Evolutionary conservation across 2,113 vertebrate genomes (phyloP).

Genomic region (Atrichornis clamosus): DNA sequence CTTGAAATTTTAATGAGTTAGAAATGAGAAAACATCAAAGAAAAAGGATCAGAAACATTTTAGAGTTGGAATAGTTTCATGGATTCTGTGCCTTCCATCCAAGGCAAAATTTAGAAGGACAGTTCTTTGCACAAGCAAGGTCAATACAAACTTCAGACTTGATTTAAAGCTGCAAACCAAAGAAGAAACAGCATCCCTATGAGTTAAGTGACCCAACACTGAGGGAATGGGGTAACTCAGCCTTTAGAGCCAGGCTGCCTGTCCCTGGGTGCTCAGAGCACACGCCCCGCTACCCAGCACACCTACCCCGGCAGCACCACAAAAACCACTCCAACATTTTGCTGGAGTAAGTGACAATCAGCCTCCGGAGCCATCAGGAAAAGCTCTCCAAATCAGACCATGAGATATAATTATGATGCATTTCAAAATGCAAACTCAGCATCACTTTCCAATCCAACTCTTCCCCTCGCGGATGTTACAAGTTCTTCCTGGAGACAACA

Average conservation of each 20-base stretch:
- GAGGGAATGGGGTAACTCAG: background rate
- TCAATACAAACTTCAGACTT: background rate
- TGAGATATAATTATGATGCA: slow-evolving; percentile 32
- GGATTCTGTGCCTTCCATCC: background rate
- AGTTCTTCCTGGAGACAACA: slow-evolving; percentile 39
- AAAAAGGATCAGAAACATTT: background rate
- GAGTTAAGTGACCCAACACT: background rate
- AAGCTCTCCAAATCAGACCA: slow-evolving; percentile 7
- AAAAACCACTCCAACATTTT: background rate
- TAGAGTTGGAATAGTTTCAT: background rate
- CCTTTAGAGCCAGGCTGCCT: background rate
- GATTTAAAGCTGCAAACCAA: background rate
- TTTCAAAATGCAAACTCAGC: slow-evolving; percentile 50
- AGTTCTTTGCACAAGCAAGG: background rate
- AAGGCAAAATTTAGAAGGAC: background rate
- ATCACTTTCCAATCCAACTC: slow-evolving; percentile 6
- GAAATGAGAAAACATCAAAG: background rate
- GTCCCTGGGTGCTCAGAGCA: background rate
- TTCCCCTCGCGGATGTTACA: background rate
- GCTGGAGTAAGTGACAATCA: background rate
- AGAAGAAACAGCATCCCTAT: background rate
- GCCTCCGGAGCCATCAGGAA: background rate
- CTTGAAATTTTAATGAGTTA: background rate
- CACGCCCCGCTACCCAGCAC: background rate
- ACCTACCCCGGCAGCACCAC: background rate